Evolutionary conservation across 2,888 invertebrate species (phyloP).

Genomic region (Drosophila prostipennis): DNA sequence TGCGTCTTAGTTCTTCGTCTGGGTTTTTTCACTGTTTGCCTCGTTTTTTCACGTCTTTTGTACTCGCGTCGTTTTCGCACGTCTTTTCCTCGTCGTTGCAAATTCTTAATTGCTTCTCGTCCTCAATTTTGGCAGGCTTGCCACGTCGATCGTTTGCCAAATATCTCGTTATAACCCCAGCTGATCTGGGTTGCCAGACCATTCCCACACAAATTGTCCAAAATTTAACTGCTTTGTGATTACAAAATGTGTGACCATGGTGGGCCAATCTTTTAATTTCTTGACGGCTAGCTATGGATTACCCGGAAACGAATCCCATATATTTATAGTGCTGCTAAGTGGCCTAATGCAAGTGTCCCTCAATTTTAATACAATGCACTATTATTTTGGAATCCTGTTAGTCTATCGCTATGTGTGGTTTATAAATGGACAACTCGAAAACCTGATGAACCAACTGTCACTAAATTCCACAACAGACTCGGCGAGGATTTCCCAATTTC

Average conservation of each 20-base stretch:
- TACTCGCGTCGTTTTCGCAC: no score
- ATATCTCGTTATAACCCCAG: no score
- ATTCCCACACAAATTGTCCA: no score
- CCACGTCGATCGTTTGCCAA: no score
- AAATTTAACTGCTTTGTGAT: conserved; percentile 30
- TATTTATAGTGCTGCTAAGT: neutral
- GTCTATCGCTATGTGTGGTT: conserved; percentile 55
- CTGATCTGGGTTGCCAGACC: no score
- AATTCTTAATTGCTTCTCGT: no score
- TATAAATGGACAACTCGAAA: conserved; percentile 43
- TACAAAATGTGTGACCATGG: conserved; percentile 17
- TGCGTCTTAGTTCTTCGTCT: no score
- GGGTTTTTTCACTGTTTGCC: no score
- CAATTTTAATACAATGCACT: conserved; percentile 45
- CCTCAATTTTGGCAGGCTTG: no score
- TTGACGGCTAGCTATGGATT: neutral
- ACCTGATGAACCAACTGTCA: neutral
- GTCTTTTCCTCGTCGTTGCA: no score
- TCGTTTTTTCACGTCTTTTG: no score
- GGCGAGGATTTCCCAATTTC: conserved; percentile 8
- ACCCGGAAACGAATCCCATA: neutral
- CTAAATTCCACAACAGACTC: fast-evolving
- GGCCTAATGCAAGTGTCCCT: conserved; percentile 8
- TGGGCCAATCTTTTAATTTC: neutral
- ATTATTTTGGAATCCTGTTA: conserved; percentile 32